These are phyloP conservation scores for Phaenicophaeus curvirostris DNA, from an alignment of 2,797 vertebrate species.

Conservation along the genomic window DNA sequence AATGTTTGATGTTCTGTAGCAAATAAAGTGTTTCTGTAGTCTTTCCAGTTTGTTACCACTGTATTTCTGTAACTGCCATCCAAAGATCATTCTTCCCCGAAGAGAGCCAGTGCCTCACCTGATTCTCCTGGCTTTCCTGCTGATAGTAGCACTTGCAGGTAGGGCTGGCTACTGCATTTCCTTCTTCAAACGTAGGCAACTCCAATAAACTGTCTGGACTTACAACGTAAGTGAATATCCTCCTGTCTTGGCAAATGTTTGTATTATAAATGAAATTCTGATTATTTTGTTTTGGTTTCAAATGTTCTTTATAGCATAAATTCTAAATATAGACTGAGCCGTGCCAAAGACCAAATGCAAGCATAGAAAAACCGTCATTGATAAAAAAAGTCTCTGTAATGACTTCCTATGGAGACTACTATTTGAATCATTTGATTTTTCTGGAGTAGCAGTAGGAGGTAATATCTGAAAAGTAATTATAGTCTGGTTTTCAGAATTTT, in stretches of 20 bases:
- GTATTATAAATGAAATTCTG: not conserved
- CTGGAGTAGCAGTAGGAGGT: not conserved
- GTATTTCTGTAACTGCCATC: not conserved
- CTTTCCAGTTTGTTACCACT: not conserved
- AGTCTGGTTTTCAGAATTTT: not conserved
- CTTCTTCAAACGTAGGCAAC: not conserved
- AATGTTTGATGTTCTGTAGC: not conserved
- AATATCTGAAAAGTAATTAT: not conserved
- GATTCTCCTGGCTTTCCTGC: not conserved
- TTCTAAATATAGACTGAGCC: not conserved
- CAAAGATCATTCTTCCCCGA: not conserved
- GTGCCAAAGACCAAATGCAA: not conserved
- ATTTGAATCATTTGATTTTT: constrained; percentile 4
- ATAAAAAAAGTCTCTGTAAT: constrained; percentile 17
- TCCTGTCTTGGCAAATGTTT: not conserved
- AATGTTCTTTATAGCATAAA: not conserved
- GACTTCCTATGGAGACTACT: constrained; percentile 26
- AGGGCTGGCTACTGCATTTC: not conserved
- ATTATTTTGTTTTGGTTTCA: not conserved
- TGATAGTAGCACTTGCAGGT: fast-evolving
- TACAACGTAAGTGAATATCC: not conserved
- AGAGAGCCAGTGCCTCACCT: not conserved
- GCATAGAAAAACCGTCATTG: not conserved
- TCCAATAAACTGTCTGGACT: not conserved
- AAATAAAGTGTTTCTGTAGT: fast-evolving